Base-by-base conservation (phyloP, 2,888 invertebrate genomes). In the Drosophila multiciliata region DNA sequence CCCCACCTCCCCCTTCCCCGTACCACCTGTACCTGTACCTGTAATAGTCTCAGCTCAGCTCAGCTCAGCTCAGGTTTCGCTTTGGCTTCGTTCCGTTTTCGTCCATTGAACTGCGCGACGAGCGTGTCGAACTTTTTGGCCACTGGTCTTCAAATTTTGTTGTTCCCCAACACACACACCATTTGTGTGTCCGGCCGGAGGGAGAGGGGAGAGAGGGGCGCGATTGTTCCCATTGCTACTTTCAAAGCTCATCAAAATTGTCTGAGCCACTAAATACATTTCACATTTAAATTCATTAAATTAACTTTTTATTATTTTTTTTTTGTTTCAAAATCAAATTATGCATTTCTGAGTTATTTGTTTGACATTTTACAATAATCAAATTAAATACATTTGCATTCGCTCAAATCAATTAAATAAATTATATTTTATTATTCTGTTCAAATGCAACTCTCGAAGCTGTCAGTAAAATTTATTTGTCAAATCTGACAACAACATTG, bases 111-210 rank as follows among this genome's bases (percentile, higher is more conserved):
- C 78, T 79, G 69, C 38, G 48, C 36, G 67, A 79, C 80, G 80
- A 78, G 78, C 78, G 78, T 78, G 71, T 72, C 78, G 80, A 70
- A 71, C 53, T 60, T 79, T 78, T 75, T 79, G 75, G 78, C 78
- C 80, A 78, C 78, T 61, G 78, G 80, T 78, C 79, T 78, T 71
- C 75, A 42, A 61, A 38, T 8, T 52, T 33, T 32, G 4, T 29
- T 29, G 49, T 23, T 38, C 64, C 29, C 33, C 20, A 53, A 23
- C 49, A 49, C 49, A 49, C 49, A 49, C 49, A 50, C 29, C 15
- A 50, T 50, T 50, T 23, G 1, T 23, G 1, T 9, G 6, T 61
- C 45, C 32, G 45, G 32, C 48, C 62, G 5, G 15, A 50, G 11
- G 29, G 29, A n/a, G 29, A 3, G 26, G 5, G 5, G 29, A 29